Evolutionary conservation across 2,113 vertebrate genomes (phyloP).

Genomic region (Mormyrus lacerda): DNA sequence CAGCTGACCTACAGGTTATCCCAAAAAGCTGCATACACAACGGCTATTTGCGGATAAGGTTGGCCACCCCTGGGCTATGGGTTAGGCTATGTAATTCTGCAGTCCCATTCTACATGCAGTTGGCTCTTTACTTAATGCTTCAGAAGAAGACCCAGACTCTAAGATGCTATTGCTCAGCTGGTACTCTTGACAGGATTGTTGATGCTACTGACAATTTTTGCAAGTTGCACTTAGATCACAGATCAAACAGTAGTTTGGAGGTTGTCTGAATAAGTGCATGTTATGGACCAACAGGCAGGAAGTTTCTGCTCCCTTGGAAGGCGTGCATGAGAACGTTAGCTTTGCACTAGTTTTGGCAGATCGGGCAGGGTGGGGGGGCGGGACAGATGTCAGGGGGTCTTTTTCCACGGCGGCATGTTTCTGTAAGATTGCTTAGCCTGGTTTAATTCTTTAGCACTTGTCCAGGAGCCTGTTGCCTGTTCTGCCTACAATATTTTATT

Average conservation of each 20-base stretch:
- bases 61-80: background rate
- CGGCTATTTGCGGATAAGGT: too few relatives aligned
- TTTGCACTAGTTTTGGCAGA: background rate
- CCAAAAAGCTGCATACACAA: too few relatives aligned
- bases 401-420: background rate
- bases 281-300: background rate
- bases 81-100: background rate
- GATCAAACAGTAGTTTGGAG: background rate
- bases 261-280: background rate
- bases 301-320: background rate
- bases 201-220: background rate
- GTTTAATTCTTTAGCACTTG: background rate
- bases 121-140: background rate
- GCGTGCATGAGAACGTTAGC: background rate
- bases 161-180: background rate
- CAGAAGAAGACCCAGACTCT: background rate
- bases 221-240: background rate
- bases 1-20: too few relatives aligned
- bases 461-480: background rate
- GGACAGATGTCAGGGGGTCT: background rate
- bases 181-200: background rate
- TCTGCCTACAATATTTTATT: background rate
- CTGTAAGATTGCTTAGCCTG: background rate
- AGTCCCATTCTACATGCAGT: background rate
- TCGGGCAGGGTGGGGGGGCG: background rate